A percentile compares a stretch with the other conserved stretches of the same genome.
Conservation (phyloP, 2,888 invertebrate species). For the Oscheius onirici region DNA sequence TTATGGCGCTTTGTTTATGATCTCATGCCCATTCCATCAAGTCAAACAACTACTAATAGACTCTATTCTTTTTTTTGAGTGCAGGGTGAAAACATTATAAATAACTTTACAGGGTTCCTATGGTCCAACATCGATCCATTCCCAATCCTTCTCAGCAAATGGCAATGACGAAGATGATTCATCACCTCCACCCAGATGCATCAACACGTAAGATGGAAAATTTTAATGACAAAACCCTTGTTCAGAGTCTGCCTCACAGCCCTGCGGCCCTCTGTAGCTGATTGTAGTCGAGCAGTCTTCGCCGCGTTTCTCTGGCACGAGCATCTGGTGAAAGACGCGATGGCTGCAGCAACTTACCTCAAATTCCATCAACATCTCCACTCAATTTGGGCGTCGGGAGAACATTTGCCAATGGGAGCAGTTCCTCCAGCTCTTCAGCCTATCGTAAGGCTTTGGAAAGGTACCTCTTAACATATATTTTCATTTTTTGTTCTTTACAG, state of each 20-base stretch:
- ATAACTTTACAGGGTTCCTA: slow-evolving; percentile 32
- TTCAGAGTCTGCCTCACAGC: slow-evolving; percentile 36
- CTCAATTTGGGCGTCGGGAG: slow-evolving; percentile 34
- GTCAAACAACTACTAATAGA: too few relatives aligned
- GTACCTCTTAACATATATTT: neutral
- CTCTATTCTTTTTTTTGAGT: too few relatives aligned
- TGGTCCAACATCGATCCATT: slow-evolving; percentile 41
- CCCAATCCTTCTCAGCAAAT: slow-evolving; percentile 51
- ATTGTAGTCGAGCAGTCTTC: slow-evolving; percentile 82
- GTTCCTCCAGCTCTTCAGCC: slow-evolving; percentile 57
- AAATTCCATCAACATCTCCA: slow-evolving; percentile 79
- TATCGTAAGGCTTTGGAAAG: slow-evolving; percentile 80
- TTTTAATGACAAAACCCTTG: neutral
- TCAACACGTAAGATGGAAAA: neutral
- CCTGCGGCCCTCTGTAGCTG: slow-evolving; percentile 61
- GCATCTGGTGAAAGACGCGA: slow-evolving; percentile 94
- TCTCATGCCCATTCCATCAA: too few relatives aligned
- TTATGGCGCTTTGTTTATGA: too few relatives aligned
- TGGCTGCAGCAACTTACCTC: slow-evolving; percentile 94
- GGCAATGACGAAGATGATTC: slow-evolving; percentile 58
- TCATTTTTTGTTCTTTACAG: slow-evolving; percentile 69
- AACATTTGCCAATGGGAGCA: slow-evolving; percentile 32
- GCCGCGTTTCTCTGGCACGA: slow-evolving; percentile 97
- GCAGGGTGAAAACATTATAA: too few relatives aligned
- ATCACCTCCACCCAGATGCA: slow-evolving; percentile 26